These are phyloP conservation scores for Rhyacophila brunnea DNA, from an alignment of 1,140 invertebrate species.

Conservation along the genomic window DNA sequence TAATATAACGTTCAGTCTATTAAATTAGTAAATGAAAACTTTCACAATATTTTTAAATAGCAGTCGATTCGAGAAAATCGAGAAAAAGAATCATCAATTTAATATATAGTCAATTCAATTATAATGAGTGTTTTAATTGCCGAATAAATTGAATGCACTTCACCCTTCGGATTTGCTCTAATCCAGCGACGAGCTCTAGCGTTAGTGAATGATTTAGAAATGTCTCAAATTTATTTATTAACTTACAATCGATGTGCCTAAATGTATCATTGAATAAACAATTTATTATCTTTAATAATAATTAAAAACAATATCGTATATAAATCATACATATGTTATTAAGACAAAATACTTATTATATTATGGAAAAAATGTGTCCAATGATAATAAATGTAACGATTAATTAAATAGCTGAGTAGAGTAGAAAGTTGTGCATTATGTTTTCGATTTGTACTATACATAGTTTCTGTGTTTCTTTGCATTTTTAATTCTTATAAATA, in stretches of 20 bases:
- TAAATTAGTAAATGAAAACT: no score
- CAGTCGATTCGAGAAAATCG: no score
- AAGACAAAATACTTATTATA: slow-evolving; percentile 25
- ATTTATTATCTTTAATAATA: slow-evolving; percentile 39
- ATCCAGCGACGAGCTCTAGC: no score
- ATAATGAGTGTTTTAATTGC: no score
- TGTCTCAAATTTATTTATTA: slow-evolving; percentile 22
- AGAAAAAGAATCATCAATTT: no score
- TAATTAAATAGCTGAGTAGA: slow-evolving; percentile 17
- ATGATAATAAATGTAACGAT: slow-evolving; percentile 30
- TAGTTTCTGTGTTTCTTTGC: slow-evolving; percentile 24
- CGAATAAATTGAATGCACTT: no score
- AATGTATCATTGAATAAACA: slow-evolving; percentile 48
- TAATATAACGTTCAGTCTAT: no score
- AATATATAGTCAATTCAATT: no score
- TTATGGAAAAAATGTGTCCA: slow-evolving; percentile 31
- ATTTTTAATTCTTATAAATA: slow-evolving; percentile 10
- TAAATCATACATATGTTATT: slow-evolving; percentile 23
- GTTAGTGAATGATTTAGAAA: slow-evolving; percentile 4
- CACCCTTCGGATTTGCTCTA: no score
- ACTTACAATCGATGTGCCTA: slow-evolving; percentile 57
- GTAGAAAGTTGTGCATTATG: slow-evolving; percentile 18
- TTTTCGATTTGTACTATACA: slow-evolving; percentile 18
- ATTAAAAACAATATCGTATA: slow-evolving; percentile 45
- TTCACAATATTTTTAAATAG: no score